Evolutionary conservation across 92 coral and sea anemone species (phyloP), one percentile per base, ranked within the genome.

Genomic region (Bergia puertoricense): DNA sequence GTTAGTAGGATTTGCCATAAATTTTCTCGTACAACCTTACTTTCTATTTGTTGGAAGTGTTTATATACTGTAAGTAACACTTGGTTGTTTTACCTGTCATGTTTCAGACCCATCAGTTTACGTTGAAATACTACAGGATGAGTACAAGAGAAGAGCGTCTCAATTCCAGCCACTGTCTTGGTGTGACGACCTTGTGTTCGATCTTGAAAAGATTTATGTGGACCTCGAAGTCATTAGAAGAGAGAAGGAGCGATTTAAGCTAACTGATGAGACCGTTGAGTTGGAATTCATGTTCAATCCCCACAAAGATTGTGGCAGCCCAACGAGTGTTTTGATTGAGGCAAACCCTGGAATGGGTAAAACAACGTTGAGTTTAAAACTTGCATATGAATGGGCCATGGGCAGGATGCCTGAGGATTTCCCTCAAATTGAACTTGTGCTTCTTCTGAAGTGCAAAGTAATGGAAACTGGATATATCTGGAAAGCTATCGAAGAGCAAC

Each of bases 381-480:
- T 74, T 10, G 79, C 48, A 16, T 41, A 74, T 41, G 79, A 74
- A 37, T 74, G 79, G 79, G 79, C 79, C 48, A 41, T 14, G 23
- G n/a, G 22, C 14, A 7, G 18, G 40, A 14, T 73, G 5, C 23
- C 79, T 1, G 48, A 15, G 2, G 20, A 40, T 44, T 41, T 74
- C 14, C 48, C 8, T 13, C 48, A 74, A 2, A 41, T 74, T 74
- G 79, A 74, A 14, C 30, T 76, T 14, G 79, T 76, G 15, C 14
- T 76, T 10, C 79, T 76, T 76, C 79, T 76, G 79, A 39, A 74
- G 23, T 74, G 79, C 9, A 36, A 37, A 39, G 46, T 15, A 18
- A 74, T 74, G 79, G 8, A 74, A 74, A 54, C 59, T 54, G 46
- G 45, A 0, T 10, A 4, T 37, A 20, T 74, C 2, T 74, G 46